A percentile compares a stretch with the other conserved stretches of the same genome.
Conservation (phyloP, 1,140 invertebrate genomes). For the Pseudoatta argentina region DNA sequence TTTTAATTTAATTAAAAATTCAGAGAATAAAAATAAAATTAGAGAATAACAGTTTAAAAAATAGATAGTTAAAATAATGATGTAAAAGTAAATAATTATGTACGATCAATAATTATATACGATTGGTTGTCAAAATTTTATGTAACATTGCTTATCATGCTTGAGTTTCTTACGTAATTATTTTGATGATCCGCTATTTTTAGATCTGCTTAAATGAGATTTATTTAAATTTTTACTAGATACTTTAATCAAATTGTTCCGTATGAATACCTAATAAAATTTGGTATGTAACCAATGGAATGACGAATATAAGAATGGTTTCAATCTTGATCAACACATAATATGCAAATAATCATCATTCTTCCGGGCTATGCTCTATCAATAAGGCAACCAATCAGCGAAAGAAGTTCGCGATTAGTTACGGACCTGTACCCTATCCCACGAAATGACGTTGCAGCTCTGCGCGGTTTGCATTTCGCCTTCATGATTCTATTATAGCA, state of each 20-base stretch:
- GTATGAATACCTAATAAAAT: not conserved
- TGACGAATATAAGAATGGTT: not conserved
- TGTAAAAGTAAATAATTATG: too few species aligned
- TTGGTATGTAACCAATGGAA: not conserved
- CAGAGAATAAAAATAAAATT: not conserved
- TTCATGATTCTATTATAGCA: constrained; percentile 47
- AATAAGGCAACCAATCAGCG: constrained; percentile 33
- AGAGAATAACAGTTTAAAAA: not conserved
- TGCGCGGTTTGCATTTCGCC: constrained; percentile 45
- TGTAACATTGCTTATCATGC: too few species aligned
- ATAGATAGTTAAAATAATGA: not conserved
- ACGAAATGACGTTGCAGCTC: constrained; percentile 55
- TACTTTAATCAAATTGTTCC: too few species aligned
- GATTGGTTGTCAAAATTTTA: too few species aligned
- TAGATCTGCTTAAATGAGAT: too few species aligned
- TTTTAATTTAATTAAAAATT: constrained; percentile 1
- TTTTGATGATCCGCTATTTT: too few species aligned
- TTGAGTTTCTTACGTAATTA: too few species aligned
- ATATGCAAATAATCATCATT: constrained; percentile 38
- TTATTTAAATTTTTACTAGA: too few species aligned
- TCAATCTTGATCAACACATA: not conserved
- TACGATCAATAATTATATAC: too few species aligned
- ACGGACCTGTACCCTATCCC: constrained; percentile 32
- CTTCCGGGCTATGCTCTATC: not conserved
- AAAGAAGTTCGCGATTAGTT: constrained; percentile 52